Conservation (phyloP, 2,888 invertebrate genomes). For the Luperina testacea region DNA sequence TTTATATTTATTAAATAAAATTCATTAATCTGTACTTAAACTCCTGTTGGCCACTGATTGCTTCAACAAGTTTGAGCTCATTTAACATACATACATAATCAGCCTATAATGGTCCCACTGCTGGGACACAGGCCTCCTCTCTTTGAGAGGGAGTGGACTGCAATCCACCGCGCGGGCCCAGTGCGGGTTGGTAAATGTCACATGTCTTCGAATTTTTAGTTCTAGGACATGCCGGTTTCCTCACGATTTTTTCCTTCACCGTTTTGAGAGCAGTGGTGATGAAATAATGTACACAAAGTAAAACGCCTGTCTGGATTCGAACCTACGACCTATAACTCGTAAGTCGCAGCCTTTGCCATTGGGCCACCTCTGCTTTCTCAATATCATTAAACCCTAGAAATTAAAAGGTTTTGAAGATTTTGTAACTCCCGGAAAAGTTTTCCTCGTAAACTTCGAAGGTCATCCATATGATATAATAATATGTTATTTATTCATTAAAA, state of each 20-base stretch:
- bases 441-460: slow-evolving; percentile 22
- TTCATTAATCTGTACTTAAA: slow-evolving; percentile 10
- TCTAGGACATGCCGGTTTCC: background rate
- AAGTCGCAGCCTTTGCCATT: too few relatives aligned
- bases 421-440: slow-evolving; percentile 9
- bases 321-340: background rate
- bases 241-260: background rate
- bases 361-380: background rate
- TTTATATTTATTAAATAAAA: too few relatives aligned
- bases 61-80: slow-evolving; percentile 1
- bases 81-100: background rate
- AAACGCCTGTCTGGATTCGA: background rate
- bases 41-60: slow-evolving; percentile 8
- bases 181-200: too few relatives aligned
- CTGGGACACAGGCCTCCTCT: background rate
- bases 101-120: background rate
- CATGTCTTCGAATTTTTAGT: background rate
- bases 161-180: background rate
- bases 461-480: slow-evolving; percentile 10
- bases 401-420: background rate
- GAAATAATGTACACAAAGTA: background rate
- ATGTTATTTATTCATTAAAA: slow-evolving; percentile 34
- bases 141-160: background rate
- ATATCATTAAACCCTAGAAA: background rate
- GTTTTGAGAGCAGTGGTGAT: background rate